Conservation (phyloP, 2,888 invertebrate species). For the Drosophila kuntzei region DNA sequence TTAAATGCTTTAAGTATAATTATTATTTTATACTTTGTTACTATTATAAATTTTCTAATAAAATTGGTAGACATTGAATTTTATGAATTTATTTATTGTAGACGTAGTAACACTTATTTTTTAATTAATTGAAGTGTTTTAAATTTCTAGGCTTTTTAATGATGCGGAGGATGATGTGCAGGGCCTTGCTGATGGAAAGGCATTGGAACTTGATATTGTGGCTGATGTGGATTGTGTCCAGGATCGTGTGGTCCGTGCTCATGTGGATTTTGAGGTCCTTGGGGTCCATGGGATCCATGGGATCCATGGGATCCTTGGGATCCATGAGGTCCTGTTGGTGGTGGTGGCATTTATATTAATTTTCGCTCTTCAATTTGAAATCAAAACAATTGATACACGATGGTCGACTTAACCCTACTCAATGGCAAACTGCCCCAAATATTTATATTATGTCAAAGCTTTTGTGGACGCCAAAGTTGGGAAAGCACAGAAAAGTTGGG, state of each 20-base stretch:
- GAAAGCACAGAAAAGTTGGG: conserved; percentile 40
- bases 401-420: conserved; percentile 9
- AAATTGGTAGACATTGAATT: too few species aligned
- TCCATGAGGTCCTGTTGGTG: conserved; percentile 10
- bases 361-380: not conserved
- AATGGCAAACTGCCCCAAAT: conserved; percentile 13
- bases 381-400: conserved; percentile 1
- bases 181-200: conserved; percentile 24
- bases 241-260: conserved; percentile 25
- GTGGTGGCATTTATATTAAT: conserved; percentile 32
- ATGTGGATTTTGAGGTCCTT: conserved; percentile 22
- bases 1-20: not conserved
- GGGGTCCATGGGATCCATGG: conserved; percentile 15
- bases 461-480: conserved; percentile 37
- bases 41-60: too few species aligned
- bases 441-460: conserved; percentile 46
- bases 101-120: too few species aligned
- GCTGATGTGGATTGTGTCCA: conserved; percentile 26
- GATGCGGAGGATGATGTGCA: conserved; percentile 16
- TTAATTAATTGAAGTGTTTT: too few species aligned
- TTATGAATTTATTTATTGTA: not conserved
- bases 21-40: not conserved
- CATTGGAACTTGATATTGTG: conserved; percentile 21
- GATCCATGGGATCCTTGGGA: conserved; percentile 9
- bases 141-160: not conserved